phyloP scores from a whole-genome alignment of 2,113 vertebrate species.

The Natator depressus region DNA sequence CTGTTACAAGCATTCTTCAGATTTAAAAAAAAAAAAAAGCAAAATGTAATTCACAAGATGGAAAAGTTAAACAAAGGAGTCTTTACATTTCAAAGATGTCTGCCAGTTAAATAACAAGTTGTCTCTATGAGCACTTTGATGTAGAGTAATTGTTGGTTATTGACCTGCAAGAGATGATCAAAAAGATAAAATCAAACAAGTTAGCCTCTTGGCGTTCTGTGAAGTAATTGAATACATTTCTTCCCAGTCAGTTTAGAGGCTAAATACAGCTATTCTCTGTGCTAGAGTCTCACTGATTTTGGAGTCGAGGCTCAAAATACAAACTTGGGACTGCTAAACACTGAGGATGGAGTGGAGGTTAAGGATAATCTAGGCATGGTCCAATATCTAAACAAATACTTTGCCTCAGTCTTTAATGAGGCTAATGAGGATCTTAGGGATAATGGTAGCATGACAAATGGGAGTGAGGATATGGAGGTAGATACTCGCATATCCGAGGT shows the following conservation, averaged over 20 bases:
- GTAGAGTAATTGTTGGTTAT: slow-evolving; percentile 47
- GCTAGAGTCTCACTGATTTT: neutral
- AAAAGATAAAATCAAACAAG: slow-evolving; percentile 50
- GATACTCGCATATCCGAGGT: no score
- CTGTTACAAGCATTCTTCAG: neutral
- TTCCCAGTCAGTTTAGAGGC: neutral
- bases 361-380: no score
- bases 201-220: slow-evolving; percentile 26
- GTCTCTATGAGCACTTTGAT: slow-evolving; percentile 34
- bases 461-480: no score
- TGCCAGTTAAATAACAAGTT: slow-evolving; percentile 34
- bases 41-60: neutral
- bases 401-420: no score
- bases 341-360: no score
- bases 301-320: neutral
- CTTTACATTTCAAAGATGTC: slow-evolving; percentile 33
- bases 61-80: slow-evolving; percentile 32
- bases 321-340: neutral
- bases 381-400: no score
- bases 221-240: neutral
- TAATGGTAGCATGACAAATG: no score
- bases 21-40: neutral
- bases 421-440: no score
- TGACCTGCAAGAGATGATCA: slow-evolving; percentile 34
- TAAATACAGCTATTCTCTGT: neutral